These are phyloP conservation scores for Dryadula phaetusa DNA, from an alignment of 2,888 invertebrate species.

Conservation along the genomic window DNA sequence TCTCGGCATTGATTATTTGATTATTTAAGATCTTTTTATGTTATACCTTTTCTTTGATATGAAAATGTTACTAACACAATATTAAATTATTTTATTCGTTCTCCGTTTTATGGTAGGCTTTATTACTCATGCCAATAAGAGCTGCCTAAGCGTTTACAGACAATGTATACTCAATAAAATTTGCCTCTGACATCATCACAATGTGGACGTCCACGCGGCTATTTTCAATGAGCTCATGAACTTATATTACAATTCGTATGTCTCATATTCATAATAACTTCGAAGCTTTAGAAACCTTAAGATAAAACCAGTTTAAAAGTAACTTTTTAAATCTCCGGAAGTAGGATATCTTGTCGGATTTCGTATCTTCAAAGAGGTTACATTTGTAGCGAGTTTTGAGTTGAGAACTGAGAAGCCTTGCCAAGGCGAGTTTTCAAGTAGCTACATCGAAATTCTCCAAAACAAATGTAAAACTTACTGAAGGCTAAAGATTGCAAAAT, in stretches of 20 bases:
- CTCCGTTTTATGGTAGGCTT: too few relatives aligned
- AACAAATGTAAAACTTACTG: conserved; percentile 38
- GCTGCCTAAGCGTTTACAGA: background rate
- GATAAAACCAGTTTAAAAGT: conserved; percentile 24
- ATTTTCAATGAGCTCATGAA: conserved; percentile 7
- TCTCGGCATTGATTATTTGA: too few relatives aligned
- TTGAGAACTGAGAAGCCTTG: conserved; percentile 37
- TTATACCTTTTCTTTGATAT: too few relatives aligned
- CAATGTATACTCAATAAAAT: conserved; percentile 12
- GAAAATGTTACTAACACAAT: too few relatives aligned
- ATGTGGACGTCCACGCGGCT: conserved; percentile 1
- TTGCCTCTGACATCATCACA: conserved; percentile 12
- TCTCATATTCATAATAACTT: conserved; percentile 4
- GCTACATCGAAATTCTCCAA: conserved; percentile 35
- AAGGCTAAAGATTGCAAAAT: conserved; percentile 28
- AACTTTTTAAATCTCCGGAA: conserved; percentile 38
- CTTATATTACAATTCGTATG: conserved; percentile 10
- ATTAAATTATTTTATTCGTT: too few relatives aligned
- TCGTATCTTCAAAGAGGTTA: conserved; percentile 38
- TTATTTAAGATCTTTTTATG: too few relatives aligned
- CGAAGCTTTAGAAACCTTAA: conserved; percentile 1
- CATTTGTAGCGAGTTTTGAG: conserved; percentile 41
- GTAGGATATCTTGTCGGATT: conserved; percentile 40
- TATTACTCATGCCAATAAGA: background rate
- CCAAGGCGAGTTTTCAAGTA: conserved; percentile 33